Conservation (phyloP, 2,888 invertebrate species). For the Digitonthophagus gazella region DNA sequence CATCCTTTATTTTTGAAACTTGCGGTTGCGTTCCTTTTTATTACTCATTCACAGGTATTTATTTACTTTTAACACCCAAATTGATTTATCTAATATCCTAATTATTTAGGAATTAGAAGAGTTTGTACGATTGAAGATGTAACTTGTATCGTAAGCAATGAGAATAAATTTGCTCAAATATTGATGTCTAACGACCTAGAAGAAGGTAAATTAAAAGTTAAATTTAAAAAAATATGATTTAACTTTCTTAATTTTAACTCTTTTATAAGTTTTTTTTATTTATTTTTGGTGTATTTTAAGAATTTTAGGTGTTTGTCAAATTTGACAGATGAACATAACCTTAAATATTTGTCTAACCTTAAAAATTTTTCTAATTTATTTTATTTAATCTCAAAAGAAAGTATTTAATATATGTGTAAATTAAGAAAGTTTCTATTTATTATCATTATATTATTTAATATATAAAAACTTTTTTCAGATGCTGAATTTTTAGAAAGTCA, state of each 20-base stretch:
- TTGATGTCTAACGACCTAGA: conserved; percentile 16
- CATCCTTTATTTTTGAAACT: conserved; percentile 17
- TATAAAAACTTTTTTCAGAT: conserved; percentile 12
- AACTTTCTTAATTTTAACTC: too few relatives aligned
- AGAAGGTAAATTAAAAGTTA: conserved; percentile 7
- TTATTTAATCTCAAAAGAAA: too few relatives aligned
- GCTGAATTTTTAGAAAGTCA: conserved; percentile 8
- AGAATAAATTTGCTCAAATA: conserved; percentile 13
- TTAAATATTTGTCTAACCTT: too few relatives aligned
- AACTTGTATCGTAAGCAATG: conserved; percentile 16
- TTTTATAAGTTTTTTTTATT: too few relatives aligned
- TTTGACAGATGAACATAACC: too few relatives aligned
- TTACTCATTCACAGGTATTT: conserved; percentile 16
- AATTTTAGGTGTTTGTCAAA: too few relatives aligned
- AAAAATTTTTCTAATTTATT: too few relatives aligned
- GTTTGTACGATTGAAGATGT: conserved; percentile 17
- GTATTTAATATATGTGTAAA: too few relatives aligned
- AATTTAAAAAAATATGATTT: too few relatives aligned
- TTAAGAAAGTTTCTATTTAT: too few relatives aligned
- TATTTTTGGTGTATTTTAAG: too few relatives aligned
- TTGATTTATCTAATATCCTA: background rate
- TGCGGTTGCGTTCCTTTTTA: conserved; percentile 22
- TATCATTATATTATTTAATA: background rate
- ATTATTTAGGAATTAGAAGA: conserved; percentile 8
- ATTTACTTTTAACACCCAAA: background rate